phyloP scores from a whole-genome alignment of 2,797 vertebrate species.

The Borostomias antarcticus region DNA sequence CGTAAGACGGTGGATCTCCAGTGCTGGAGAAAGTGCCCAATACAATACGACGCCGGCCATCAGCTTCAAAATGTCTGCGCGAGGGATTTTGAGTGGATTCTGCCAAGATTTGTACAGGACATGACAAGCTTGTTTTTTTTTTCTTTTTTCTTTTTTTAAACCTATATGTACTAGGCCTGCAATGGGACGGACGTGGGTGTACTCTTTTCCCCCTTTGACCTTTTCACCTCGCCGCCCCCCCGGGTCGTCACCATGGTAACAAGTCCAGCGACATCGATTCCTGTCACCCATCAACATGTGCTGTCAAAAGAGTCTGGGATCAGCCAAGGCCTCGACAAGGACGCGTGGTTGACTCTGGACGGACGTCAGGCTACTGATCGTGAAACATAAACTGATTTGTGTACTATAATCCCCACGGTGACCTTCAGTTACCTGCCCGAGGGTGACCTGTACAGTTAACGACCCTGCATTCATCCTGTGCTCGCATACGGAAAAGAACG shows the following conservation, averaged over 20 bases:
- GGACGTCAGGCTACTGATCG: background rate
- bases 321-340: too few relatives aligned
- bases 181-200: constrained; percentile 44
- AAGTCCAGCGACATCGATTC: constrained; percentile 60
- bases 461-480: background rate
- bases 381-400: background rate
- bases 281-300: constrained; percentile 30
- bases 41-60: background rate
- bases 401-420: background rate
- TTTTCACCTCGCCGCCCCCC: constrained; percentile 44
- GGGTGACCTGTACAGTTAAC: background rate
- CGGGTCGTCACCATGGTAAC: constrained; percentile 56
- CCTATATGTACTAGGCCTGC: background rate
- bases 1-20: background rate
- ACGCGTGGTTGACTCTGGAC: too few relatives aligned
- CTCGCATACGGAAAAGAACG: background rate
- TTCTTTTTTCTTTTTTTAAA: background rate
- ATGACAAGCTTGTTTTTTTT: background rate
- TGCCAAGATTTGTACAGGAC: background rate
- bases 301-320: background rate
- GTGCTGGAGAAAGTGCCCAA: background rate
- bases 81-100: background rate
- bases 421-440: too few relatives aligned
- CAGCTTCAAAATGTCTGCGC: background rate
- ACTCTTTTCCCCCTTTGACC: constrained; percentile 61